Conservation (phyloP, 92 coral and sea anemone species). For the Epizoanthus ramosus region DNA sequence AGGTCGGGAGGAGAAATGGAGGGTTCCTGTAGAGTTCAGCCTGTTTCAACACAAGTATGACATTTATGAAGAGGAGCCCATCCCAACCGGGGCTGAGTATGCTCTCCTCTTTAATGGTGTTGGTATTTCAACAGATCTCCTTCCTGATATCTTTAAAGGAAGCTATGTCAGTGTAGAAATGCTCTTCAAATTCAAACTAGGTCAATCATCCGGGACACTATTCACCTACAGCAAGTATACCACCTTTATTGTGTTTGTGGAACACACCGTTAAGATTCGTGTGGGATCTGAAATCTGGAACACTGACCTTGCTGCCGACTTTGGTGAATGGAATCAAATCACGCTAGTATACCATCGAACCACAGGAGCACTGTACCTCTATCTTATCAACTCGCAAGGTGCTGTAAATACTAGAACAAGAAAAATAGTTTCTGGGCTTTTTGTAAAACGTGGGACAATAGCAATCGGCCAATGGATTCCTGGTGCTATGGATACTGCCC, state of each 20-base stretch:
- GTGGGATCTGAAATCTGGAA: constrained; percentile 40
- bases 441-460: constrained; percentile 51
- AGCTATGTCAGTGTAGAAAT: constrained; percentile 55
- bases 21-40: constrained; percentile 40
- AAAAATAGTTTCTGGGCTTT: constrained; percentile 41
- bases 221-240: constrained; percentile 63
- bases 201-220: constrained; percentile 54
- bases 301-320: constrained; percentile 42
- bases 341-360: constrained; percentile 59
- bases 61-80: constrained; percentile 45
- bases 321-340: constrained; percentile 59
- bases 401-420: constrained; percentile 36
- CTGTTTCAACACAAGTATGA: constrained; percentile 49
- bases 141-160: constrained; percentile 54
- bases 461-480: constrained; percentile 76
- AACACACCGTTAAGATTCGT: constrained; percentile 34
- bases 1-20: constrained; percentile 48
- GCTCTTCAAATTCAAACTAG: constrained; percentile 35
- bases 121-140: constrained; percentile 60
- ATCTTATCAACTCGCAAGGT: constrained; percentile 41
- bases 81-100: constrained; percentile 67
- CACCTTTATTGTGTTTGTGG: constrained; percentile 39
- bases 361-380: constrained; percentile 54
- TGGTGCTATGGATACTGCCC: constrained; percentile 48
- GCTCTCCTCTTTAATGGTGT: constrained; percentile 61